A percentile compares a stretch with the other conserved stretches of the same genome.
phyloP scores from a whole-genome alignment of 2,113 vertebrate species.

The Anhinga anhinga region DNA sequence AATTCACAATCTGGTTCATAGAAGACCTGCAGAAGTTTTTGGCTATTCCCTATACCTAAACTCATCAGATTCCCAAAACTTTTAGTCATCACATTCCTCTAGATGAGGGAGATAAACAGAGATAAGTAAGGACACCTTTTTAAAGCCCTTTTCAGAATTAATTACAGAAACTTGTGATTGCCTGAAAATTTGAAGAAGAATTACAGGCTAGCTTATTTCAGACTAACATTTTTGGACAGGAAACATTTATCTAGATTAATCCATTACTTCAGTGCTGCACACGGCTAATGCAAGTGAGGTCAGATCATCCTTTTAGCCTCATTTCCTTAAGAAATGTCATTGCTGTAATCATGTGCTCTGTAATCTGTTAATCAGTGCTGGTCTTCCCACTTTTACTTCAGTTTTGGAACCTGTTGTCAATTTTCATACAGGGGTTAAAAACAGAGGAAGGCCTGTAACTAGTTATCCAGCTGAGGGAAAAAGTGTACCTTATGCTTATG shows the following conservation, averaged over 20 bases:
- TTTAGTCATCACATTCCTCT: background rate
- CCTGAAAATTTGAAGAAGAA: background rate
- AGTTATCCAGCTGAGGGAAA: background rate
- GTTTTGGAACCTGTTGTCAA: background rate
- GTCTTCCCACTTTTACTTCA: background rate
- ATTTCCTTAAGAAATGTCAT: background rate
- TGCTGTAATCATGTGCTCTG: background rate
- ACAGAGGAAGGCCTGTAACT: background rate
- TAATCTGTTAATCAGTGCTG: background rate
- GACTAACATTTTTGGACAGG: background rate
- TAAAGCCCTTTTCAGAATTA: background rate
- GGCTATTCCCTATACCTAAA: background rate
- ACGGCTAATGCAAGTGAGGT: background rate
- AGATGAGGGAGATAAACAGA: background rate
- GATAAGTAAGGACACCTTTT: background rate
- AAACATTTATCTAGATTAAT: background rate
- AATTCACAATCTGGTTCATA: fast-evolving
- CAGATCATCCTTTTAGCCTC: background rate
- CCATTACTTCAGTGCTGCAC: background rate
- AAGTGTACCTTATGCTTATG: background rate
- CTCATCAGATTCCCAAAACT: background rate
- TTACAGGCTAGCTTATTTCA: background rate
- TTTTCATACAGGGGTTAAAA: background rate
- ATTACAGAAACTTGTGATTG: background rate
- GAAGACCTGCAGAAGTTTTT: background rate